These are phyloP conservation scores for Notiomystis cincta DNA, from an alignment of 2,113 vertebrate species.

Conservation along the genomic window DNA sequence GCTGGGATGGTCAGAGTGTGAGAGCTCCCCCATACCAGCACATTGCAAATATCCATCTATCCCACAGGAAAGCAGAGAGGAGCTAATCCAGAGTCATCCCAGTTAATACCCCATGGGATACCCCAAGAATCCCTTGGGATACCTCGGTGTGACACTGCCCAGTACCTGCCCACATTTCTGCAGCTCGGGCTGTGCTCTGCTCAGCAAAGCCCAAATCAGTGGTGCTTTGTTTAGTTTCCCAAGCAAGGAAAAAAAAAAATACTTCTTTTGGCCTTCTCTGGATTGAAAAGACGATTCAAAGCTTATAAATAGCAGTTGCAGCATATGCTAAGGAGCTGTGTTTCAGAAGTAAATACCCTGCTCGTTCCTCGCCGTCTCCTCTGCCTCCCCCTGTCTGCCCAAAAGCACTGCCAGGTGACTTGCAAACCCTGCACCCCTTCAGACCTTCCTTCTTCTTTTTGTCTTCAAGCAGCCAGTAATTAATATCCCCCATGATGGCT, in stretches of 20 bases:
- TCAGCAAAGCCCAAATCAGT: neutral
- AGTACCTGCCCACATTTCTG: rapidly evolving
- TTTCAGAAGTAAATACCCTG: conserved; percentile 10
- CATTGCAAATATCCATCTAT: rapidly evolving
- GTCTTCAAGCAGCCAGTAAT: conserved; percentile 15
- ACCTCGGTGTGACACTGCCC: rapidly evolving
- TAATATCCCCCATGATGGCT: neutral
- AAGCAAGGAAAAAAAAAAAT: neutral
- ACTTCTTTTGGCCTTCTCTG: conserved; percentile 30
- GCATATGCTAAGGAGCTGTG: neutral
- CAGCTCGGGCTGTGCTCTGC: rapidly evolving
- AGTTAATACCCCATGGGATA: neutral
- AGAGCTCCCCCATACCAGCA: neutral
- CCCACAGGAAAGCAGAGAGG: neutral
- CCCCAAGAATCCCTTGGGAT: neutral
- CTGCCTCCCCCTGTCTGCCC: neutral
- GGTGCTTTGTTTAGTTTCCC: neutral
- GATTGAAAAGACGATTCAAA: conserved; percentile 42
- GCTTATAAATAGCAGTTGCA: conserved; percentile 57
- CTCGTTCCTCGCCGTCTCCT: neutral
- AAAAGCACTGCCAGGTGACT: neutral
- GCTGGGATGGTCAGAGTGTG: rapidly evolving
- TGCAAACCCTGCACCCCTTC: neutral
- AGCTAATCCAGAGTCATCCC: neutral
- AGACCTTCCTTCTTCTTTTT: neutral